phyloP scores from a whole-genome alignment of 2,888 invertebrate species.

The Eupithecia dodoneata region DNA sequence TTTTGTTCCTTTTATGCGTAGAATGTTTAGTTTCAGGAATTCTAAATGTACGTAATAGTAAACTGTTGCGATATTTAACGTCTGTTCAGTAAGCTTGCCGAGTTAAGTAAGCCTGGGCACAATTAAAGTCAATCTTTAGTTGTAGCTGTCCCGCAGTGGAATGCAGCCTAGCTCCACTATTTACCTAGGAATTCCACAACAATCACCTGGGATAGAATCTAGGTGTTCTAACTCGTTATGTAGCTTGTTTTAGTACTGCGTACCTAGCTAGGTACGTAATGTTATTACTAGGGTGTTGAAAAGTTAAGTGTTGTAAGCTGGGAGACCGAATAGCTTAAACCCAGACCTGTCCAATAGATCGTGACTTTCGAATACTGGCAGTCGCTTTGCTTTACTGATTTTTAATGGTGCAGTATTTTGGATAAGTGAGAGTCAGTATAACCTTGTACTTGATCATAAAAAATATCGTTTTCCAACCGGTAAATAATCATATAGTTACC shows the following conservation, averaged over 20 bases:
- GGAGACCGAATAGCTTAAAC: constrained; percentile 19
- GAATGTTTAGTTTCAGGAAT: not conserved
- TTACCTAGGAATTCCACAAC: constrained; percentile 35
- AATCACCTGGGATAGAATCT: constrained; percentile 29
- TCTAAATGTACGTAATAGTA: not conserved
- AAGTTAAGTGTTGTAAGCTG: constrained; percentile 23
- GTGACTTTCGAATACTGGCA: not conserved
- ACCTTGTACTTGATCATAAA: not conserved
- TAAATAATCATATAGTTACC: not conserved
- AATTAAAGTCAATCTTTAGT: constrained; percentile 28
- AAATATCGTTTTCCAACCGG: not conserved
- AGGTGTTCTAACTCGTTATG: constrained; percentile 29
- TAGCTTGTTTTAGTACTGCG: constrained; percentile 9
- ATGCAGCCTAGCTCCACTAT: constrained; percentile 25
- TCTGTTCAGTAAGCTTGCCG: not conserved
- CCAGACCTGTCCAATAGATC: constrained; percentile 27
- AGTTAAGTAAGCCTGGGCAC: not conserved
- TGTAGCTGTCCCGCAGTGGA: constrained; percentile 18
- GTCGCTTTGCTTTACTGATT: not conserved
- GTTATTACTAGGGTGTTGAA: constrained; percentile 13
- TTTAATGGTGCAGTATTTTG: not conserved
- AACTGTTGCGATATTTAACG: constrained; percentile 2
- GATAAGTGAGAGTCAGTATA: not conserved
- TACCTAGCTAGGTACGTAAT: not conserved
- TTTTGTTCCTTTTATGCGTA: not conserved